Percentiles rank a stretch among this genome's conserved stretches.
These are phyloP conservation scores for Siphamia tubifer DNA, from an alignment of 2,113 vertebrate genomes.

Conservation along the genomic window DNA sequence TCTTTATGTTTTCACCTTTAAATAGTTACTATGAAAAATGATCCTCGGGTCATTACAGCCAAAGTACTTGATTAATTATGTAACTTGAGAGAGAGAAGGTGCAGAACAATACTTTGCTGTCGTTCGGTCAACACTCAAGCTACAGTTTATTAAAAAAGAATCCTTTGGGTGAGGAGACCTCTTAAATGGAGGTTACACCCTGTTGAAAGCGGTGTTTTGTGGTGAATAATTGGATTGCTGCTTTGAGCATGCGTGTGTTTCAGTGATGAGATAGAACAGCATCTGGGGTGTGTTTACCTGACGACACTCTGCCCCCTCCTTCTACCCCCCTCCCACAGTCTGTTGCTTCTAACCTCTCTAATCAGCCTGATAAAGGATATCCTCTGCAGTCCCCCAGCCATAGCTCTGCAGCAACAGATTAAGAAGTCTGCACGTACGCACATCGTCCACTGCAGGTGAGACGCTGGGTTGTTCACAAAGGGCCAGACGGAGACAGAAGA, in stretches of 20 bases:
- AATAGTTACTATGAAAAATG: slow-evolving; percentile 55
- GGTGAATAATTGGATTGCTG: slow-evolving; percentile 75
- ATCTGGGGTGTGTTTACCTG: slow-evolving; percentile 74
- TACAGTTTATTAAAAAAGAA: slow-evolving; percentile 68
- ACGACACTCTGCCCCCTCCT: slow-evolving; percentile 25
- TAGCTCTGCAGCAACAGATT: slow-evolving; percentile 57
- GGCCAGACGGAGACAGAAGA: slow-evolving; percentile 15
- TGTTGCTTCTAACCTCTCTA: slow-evolving; percentile 42
- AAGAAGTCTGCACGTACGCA: slow-evolving; percentile 43
- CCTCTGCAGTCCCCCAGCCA: slow-evolving; percentile 52
- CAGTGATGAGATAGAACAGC: slow-evolving; percentile 63
- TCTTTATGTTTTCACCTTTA: slow-evolving; percentile 10
- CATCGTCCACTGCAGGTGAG: slow-evolving; percentile 13
- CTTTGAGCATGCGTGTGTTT: slow-evolving; percentile 56
- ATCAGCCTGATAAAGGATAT: slow-evolving; percentile 64
- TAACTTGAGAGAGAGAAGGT: slow-evolving; percentile 41
- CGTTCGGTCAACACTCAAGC: slow-evolving; percentile 55
- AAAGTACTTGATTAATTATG: slow-evolving; percentile 62
- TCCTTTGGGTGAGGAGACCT: slow-evolving; percentile 66
- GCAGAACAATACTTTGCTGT: slow-evolving; percentile 56
- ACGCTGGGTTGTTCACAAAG: slow-evolving; percentile 7
- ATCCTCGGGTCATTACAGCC: slow-evolving; percentile 36
- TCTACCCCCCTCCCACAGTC: slow-evolving; percentile 40
- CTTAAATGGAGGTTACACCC: slow-evolving; percentile 68
- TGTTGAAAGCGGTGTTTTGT: slow-evolving; percentile 57